Conservation (phyloP, 2,113 vertebrate species). For the Cavia aperea region DNA sequence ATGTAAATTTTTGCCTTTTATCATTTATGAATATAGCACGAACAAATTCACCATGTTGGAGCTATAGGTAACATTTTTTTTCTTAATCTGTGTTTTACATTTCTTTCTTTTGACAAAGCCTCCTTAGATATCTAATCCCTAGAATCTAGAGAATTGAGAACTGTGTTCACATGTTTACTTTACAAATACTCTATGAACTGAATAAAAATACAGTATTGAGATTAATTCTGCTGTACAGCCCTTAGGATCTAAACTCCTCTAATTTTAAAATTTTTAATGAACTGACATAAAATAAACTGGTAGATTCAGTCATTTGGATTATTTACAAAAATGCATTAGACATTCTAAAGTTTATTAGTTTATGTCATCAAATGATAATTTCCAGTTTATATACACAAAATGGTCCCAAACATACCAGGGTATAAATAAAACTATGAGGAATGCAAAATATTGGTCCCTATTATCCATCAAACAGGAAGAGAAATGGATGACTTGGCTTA, state of each 20-base stretch:
- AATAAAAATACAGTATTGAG: not conserved
- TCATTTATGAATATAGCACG: not conserved
- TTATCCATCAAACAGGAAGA: not conserved
- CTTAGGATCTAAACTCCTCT: not conserved
- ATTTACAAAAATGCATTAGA: not conserved
- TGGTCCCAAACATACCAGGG: not conserved
- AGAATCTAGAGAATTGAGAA: not conserved
- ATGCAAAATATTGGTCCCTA: not conserved
- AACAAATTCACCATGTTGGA: not conserved
- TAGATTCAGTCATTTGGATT: slow-evolving; percentile 7
- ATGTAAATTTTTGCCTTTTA: not conserved
- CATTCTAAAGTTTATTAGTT: not conserved
- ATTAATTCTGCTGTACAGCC: not conserved
- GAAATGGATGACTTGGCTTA: not conserved
- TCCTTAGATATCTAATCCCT: not conserved
- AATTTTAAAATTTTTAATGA: not conserved
- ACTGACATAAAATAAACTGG: not conserved
- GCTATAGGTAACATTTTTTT: not conserved
- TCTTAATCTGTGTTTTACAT: not conserved
- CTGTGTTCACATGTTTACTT: not conserved
- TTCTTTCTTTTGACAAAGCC: not conserved
- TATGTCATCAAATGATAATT: not conserved
- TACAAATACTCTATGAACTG: not conserved
- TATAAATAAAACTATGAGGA: not conserved
- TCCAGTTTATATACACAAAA: not conserved